These are phyloP conservation scores for Melipona quadrifasciata DNA, from an alignment of 1,140 invertebrate genomes.

Conservation along the genomic window DNA sequence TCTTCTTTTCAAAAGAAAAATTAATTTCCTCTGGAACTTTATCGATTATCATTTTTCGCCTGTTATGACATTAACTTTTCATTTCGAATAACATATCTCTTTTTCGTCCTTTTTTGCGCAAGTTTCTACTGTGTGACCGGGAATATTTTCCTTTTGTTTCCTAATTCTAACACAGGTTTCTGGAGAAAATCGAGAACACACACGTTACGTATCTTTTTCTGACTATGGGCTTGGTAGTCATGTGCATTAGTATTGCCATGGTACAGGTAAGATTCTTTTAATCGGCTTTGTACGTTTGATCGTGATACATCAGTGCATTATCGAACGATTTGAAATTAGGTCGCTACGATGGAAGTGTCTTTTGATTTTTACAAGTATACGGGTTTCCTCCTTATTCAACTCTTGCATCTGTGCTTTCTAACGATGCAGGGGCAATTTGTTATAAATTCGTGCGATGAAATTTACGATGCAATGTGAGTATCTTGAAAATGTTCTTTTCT, in stretches of 20 bases:
- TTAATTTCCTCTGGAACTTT: neutral
- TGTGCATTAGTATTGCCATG: neutral
- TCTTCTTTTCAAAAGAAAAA: neutral
- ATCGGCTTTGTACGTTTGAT: neutral
- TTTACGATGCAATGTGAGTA: neutral
- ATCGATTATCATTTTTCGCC: neutral
- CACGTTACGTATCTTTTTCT: neutral
- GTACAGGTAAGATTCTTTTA: neutral
- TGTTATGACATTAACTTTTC: neutral
- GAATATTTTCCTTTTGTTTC: neutral
- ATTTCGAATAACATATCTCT: neutral
- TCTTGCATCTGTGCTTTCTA: neutral
- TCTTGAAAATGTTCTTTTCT: neutral
- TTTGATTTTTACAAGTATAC: neutral
- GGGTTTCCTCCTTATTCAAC: neutral
- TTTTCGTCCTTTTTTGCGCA: neutral
- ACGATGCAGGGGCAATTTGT: slow-evolving; percentile 12
- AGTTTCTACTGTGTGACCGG: neutral
- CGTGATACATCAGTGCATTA: neutral
- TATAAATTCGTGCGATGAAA: neutral
- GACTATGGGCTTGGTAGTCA: neutral
- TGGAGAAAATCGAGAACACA: neutral
- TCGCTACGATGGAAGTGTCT: neutral
- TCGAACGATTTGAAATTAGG: neutral
- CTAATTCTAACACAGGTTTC: neutral